A percentile compares a stretch with the other conserved stretches of the same genome.
These are phyloP conservation scores for Onychostruthus taczanowskii DNA, from an alignment of 2,113 vertebrate genomes.

Conservation along the genomic window DNA sequence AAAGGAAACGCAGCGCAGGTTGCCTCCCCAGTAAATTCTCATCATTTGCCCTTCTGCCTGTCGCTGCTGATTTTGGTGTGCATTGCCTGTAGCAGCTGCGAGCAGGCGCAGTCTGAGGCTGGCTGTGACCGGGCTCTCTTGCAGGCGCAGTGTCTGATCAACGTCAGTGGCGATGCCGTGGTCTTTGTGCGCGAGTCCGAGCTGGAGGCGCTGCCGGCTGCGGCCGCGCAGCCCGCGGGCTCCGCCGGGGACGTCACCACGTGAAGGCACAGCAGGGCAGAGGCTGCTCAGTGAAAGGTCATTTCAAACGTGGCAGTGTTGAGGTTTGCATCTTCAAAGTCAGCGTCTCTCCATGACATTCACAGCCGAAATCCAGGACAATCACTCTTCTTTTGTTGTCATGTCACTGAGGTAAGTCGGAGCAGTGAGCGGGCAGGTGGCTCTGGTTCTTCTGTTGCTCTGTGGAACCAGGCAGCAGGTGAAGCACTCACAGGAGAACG, in stretches of 20 bases:
- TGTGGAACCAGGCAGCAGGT: background rate
- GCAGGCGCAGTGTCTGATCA: slow-evolving; percentile 98
- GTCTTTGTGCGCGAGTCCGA: slow-evolving; percentile 90
- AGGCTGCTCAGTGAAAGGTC: background rate
- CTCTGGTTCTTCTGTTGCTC: background rate
- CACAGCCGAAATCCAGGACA: slow-evolving; percentile 1
- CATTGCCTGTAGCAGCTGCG: background rate
- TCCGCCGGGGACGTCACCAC: slow-evolving; percentile 78
- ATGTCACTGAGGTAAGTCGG: background rate
- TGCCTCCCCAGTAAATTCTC: background rate
- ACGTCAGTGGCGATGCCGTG: slow-evolving; percentile 95
- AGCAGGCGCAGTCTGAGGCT: background rate
- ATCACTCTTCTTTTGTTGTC: background rate
- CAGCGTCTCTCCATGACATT: background rate
- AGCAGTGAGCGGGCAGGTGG: background rate
- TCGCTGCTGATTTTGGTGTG: background rate
- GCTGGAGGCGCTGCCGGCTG: slow-evolving; percentile 72
- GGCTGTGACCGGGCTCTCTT: background rate
- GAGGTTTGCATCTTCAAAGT: slow-evolving; percentile 47
- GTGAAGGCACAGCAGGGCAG: slow-evolving; percentile 51
- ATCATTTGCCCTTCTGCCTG: background rate
- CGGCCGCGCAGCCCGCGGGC: slow-evolving; percentile 65
- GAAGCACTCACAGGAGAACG: background rate
- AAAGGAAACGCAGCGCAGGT: background rate
- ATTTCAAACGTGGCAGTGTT: background rate